These are phyloP conservation scores for Drosophila mayaguana DNA, from an alignment of 2,888 invertebrate genomes.

Conservation along the genomic window DNA sequence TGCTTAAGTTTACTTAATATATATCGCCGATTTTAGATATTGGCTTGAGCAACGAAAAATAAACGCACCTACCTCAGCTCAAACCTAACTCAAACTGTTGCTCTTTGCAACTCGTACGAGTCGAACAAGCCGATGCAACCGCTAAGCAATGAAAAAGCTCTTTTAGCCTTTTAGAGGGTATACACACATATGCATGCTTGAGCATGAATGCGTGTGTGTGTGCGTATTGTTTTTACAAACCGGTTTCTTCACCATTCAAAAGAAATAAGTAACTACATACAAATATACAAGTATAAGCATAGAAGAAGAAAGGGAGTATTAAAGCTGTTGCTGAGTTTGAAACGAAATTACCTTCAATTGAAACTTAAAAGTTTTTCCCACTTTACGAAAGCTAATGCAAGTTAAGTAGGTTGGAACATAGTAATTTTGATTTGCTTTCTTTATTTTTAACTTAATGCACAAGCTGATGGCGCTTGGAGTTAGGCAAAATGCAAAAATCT, in stretches of 20 bases:
- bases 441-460: neutral
- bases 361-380: neutral
- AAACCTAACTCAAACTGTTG: slow-evolving; percentile 41
- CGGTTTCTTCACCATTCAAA: slow-evolving; percentile 47
- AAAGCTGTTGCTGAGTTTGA: neutral
- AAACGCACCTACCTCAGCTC: slow-evolving; percentile 42
- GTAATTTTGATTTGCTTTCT: neutral
- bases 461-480: too few species aligned
- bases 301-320: slow-evolving; percentile 3
- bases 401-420: slow-evolving; percentile 5
- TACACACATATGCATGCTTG: neutral
- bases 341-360: slow-evolving; percentile 7
- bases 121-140: slow-evolving; percentile 24
- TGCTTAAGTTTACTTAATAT: neutral
- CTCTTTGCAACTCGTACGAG: slow-evolving; percentile 30
- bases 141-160: slow-evolving; percentile 47
- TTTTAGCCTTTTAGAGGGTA: slow-evolving; percentile 24
- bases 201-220: neutral
- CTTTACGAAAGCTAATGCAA: neutral
- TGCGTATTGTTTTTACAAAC: slow-evolving; percentile 36
- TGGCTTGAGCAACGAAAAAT: neutral
- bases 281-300: neutral
- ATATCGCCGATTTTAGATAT: slow-evolving; percentile 2
- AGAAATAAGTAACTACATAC: slow-evolving; percentile 26
- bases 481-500: neutral